Percentiles rank a stretch among this genome's conserved stretches.
These are phyloP conservation scores for Ophioninae sp. DNA, from an alignment of 2,888 invertebrate species.

Conservation along the genomic window DNA sequence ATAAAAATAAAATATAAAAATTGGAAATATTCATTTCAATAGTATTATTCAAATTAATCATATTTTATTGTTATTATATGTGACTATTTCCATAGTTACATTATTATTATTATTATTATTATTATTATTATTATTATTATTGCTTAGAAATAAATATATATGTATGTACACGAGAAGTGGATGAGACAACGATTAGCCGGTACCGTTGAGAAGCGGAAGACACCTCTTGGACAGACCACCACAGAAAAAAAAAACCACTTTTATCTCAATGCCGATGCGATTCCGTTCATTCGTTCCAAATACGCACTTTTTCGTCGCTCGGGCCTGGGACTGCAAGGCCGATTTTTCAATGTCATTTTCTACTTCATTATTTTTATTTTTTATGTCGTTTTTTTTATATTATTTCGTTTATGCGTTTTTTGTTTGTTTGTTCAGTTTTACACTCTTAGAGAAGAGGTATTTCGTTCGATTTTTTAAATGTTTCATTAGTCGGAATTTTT, in stretches of 20 bases:
- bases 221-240: constrained; percentile 74
- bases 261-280: constrained; percentile 17
- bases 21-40: too few species aligned
- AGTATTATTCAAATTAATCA: not conserved
- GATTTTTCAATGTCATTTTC: not conserved
- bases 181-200: constrained; percentile 52
- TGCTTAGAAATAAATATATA: constrained; percentile 57
- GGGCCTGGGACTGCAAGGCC: not conserved
- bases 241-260: constrained; percentile 34
- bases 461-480: not conserved
- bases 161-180: constrained; percentile 44
- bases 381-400: not conserved
- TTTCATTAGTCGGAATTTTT: not conserved
- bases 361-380: not conserved
- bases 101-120: constrained; percentile 57
- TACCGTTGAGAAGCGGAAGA: constrained; percentile 64
- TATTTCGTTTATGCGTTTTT: not conserved
- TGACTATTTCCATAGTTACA: not conserved
- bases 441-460: not conserved
- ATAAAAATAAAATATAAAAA: too few species aligned
- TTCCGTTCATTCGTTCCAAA: not conserved
- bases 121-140: not conserved
- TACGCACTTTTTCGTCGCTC: constrained; percentile 20
- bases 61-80: constrained; percentile 2
- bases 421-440: not conserved